Conservation (phyloP, 1,140 invertebrate genomes). For the Rhizoglyphus robini region DNA sequence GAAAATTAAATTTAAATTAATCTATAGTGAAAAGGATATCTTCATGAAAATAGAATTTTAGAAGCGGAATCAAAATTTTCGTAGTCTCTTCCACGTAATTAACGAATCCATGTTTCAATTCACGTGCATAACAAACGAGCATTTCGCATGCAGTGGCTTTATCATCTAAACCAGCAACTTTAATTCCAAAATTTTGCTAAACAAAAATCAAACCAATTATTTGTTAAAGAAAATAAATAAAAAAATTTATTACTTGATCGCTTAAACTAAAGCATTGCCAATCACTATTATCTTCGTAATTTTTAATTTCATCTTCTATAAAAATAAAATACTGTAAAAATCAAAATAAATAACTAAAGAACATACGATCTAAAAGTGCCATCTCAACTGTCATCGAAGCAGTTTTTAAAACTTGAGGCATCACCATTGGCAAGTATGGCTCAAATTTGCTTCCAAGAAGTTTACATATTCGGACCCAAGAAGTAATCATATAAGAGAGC, state of each 20-base stretch:
- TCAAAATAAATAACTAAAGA: neutral
- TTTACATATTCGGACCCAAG: conserved; percentile 97
- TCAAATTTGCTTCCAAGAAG: conserved; percentile 88
- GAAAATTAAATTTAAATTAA: neutral
- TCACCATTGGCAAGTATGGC: conserved; percentile 90
- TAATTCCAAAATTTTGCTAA: conserved; percentile 44
- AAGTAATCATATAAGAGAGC: conserved; percentile 86
- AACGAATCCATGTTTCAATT: conserved; percentile 90
- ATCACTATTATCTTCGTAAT: conserved; percentile 75
- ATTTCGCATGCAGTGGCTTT: conserved; percentile 98
- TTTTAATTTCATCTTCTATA: conserved; percentile 41
- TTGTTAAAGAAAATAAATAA: neutral
- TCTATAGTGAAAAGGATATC: conserved; percentile 36
- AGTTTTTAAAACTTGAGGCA: conserved; percentile 87
- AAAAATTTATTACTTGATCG: conserved; percentile 49
- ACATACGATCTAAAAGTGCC: conserved; percentile 70
- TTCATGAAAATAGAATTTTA: conserved; percentile 99
- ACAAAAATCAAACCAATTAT: conserved; percentile 19
- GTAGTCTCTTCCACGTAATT: conserved; percentile 88
- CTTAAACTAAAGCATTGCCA: conserved; percentile 97
- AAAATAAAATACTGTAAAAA: conserved; percentile 12
- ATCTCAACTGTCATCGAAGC: conserved; percentile 95
- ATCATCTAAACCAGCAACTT: conserved; percentile 72
- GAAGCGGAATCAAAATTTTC: conserved; percentile 83
- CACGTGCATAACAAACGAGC: conserved; percentile 94